phyloP scores from a whole-genome alignment of 2,113 vertebrate genomes.

The Chrysemys picta region DNA sequence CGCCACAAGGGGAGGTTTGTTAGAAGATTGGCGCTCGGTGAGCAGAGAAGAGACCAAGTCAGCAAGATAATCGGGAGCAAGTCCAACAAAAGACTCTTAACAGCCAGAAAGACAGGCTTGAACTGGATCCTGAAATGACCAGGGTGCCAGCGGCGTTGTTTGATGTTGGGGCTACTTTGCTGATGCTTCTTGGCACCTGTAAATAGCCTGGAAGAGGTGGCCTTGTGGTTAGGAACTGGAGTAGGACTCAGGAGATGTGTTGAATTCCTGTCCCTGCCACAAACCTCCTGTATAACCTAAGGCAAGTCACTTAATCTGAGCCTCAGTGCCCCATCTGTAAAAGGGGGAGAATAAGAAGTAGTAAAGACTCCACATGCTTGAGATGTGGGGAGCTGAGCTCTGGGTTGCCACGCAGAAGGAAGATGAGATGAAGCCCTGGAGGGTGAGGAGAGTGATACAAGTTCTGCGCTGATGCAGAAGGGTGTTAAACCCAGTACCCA shows the following conservation, averaged over 20 bases:
- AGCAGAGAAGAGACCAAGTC: background rate
- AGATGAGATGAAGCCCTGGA: background rate
- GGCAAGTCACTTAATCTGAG: too few relatives aligned
- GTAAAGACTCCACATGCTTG: rapidly evolving
- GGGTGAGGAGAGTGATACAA: background rate
- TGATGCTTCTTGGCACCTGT: background rate
- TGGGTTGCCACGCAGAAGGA: background rate
- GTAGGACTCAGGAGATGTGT: background rate
- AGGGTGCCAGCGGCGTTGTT: background rate
- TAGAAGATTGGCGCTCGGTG: background rate
- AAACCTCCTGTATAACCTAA: background rate
- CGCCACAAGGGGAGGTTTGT: background rate
- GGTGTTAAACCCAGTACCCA: slow-evolving; percentile 20
- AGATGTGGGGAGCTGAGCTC: background rate
- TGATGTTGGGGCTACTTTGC: background rate
- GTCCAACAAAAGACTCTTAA: too few relatives aligned
- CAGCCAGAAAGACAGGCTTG: background rate
- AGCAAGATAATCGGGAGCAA: background rate
- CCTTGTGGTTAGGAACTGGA: background rate
- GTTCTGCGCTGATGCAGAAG: background rate
- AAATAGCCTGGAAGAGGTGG: background rate
- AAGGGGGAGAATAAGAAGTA: background rate
- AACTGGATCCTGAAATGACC: background rate
- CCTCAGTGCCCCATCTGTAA: too few relatives aligned
- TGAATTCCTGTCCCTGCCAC: background rate